Base-by-base conservation (phyloP, 1,140 invertebrate species). In the Saccostrea echinata region DNA sequence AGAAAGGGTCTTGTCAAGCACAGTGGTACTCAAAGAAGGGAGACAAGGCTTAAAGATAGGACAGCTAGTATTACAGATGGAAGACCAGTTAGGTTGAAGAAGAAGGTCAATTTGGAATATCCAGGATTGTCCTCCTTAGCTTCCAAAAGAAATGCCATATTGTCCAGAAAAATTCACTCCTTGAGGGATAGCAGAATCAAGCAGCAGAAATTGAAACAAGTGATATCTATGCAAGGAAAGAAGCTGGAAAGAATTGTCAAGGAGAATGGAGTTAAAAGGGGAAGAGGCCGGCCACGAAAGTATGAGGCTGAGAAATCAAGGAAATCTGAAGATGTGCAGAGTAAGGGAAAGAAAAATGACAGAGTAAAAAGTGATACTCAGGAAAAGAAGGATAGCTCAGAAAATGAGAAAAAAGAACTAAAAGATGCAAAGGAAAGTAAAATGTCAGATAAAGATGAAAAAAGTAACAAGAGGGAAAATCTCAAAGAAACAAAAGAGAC, bases 281-380 rank as follows among this genome's bases (percentile, higher is more conserved):
- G 84, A 16, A 83, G 84, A 43, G 89, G 86, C 12, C 81, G 89
- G 71, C 86, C 89, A 55, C 84, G 82, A 61, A 90, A 89, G 52
- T 51, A 24, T 52, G 30, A 16, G 21, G 51, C 71, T 57, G 16
- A 16, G 4, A 30, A 24, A 30, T 33, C 24, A 52, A 43, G 51
- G 3, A 35, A 84, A n/a, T 3, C 53, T 35, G 57, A 84, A 61
- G 55, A n/a, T 27, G 71, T 33, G 9, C 27, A 71, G 61, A 43
- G 1, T 83, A 51, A 52, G 21, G 51, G 1, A 35, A 51, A 24
- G 55, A 61, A 21, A 61, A 61, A 61, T 61, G 55, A 61, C 18
- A 61, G 18, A 61, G 6, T 18, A 21, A 61, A 61, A 21, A 61
- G 18, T 61, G 55, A 61, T 61, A 9, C 57, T 71, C 30, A 83